Conservation (phyloP, 2,888 invertebrate genomes). For the Scaptomyza reducta region DNA sequence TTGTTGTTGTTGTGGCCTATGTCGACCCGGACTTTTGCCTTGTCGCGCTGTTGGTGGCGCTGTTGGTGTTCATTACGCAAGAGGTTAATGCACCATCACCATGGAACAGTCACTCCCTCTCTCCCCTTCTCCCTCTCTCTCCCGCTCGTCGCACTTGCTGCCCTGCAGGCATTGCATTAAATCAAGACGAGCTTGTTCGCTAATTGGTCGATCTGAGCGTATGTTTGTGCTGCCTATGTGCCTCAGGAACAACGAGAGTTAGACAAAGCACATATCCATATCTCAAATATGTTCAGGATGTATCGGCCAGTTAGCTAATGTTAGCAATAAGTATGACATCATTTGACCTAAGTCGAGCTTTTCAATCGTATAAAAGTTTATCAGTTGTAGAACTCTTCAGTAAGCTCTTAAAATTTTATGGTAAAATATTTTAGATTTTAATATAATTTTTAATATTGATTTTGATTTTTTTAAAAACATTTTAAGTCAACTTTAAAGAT, state of each 20-base stretch:
- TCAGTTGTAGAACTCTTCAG: too few relatives aligned
- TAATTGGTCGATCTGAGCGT: slow-evolving; percentile 49
- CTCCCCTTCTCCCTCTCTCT: neutral
- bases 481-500: too few relatives aligned
- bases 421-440: too few relatives aligned
- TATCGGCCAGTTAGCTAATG: too few relatives aligned
- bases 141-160: slow-evolving; percentile 47
- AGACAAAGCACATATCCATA: neutral
- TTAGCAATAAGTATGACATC: too few relatives aligned
- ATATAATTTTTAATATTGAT: too few relatives aligned
- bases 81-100: slow-evolving; percentile 72
- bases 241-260: slow-evolving; percentile 33
- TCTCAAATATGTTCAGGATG: too few relatives aligned
- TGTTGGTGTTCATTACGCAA: slow-evolving; percentile 80
- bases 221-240: neutral
- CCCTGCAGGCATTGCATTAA: slow-evolving; percentile 64
- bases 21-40: slow-evolving; percentile 64
- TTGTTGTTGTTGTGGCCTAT: slow-evolving; percentile 32
- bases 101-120: neutral
- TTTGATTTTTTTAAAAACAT: too few relatives aligned
- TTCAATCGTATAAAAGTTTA: too few relatives aligned
- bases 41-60: slow-evolving; percentile 73
- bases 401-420: too few relatives aligned
- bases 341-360: too few relatives aligned
- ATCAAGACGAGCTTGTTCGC: slow-evolving; percentile 68